A percentile compares a stretch with the other conserved stretches of the same genome.
Conservation (phyloP, 2,888 invertebrate species). For the Hypomecis punctinalis region DNA sequence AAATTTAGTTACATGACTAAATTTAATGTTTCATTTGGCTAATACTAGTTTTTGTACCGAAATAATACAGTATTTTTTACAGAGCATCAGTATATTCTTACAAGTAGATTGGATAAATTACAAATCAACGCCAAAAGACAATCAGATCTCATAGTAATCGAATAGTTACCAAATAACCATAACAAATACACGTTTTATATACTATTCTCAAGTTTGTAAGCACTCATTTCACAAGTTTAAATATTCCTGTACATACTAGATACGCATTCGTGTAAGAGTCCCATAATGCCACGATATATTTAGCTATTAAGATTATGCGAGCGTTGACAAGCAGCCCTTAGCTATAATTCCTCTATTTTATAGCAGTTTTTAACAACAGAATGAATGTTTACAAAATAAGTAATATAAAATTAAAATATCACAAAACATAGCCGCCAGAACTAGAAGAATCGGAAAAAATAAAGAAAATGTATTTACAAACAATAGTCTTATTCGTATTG, state of each 20-base stretch:
- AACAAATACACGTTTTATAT: no score
- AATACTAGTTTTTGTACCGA: conserved; percentile 1
- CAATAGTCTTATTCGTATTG: neutral
- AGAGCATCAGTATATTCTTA: no score
- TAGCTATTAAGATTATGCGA: conserved; percentile 17
- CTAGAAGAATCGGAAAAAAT: no score
- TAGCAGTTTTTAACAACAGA: conserved; percentile 11
- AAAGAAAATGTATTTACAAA: neutral
- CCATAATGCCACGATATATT: conserved; percentile 21
- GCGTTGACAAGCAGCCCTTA: conserved; percentile 23
- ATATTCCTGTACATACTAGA: conserved; percentile 8
- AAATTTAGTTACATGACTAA: conserved; percentile 9
- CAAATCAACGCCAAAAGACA: no score
- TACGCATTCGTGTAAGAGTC: conserved; percentile 19
- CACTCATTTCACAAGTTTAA: neutral
- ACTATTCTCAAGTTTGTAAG: no score
- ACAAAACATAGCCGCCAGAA: neutral
- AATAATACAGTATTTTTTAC: no score
- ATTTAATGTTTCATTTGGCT: conserved; percentile 11
- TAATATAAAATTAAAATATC: conserved; percentile 11
- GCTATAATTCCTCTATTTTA: conserved; percentile 25
- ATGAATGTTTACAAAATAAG: conserved; percentile 8
- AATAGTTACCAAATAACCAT: no score
- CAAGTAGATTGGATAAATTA: no score
- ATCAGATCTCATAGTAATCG: no score